Conservation (phyloP, 2,888 invertebrate species). For the Synanthedon andrenaeformis region DNA sequence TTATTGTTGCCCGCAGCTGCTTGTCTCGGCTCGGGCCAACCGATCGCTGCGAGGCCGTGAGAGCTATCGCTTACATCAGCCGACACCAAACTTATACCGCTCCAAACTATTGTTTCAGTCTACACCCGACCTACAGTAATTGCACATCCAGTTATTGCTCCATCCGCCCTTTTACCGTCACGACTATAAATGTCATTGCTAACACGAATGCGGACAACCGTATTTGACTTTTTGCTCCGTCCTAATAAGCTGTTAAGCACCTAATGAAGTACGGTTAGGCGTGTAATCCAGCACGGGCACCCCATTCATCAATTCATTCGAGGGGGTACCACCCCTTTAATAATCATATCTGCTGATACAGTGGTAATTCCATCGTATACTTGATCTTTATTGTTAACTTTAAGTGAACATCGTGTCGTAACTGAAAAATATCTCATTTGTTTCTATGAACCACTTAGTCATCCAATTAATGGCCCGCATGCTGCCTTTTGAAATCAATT, state of each 20-base stretch:
- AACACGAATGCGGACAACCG: slow-evolving; percentile 11
- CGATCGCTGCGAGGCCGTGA: slow-evolving; percentile 42
- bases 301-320: slow-evolving; percentile 26
- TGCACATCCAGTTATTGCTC: slow-evolving; percentile 10
- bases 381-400: slow-evolving; percentile 14
- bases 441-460: slow-evolving; percentile 44
- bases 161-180: slow-evolving; percentile 25
- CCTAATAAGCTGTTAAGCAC: slow-evolving; percentile 52
- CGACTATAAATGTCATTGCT: slow-evolving; percentile 25
- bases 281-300: slow-evolving; percentile 45
- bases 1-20: slow-evolving; percentile 54
- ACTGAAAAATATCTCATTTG: slow-evolving; percentile 11
- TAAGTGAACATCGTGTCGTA: slow-evolving; percentile 22
- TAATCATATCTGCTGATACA: slow-evolving; percentile 24
- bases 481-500: slow-evolving; percentile 41
- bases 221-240: slow-evolving; percentile 45
- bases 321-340: slow-evolving; percentile 35
- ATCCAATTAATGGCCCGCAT: slow-evolving; percentile 56
- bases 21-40: slow-evolving; percentile 10
- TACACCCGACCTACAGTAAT: neutral
- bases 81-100: neutral
- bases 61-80: slow-evolving; percentile 21
- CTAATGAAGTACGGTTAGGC: slow-evolving; percentile 44
- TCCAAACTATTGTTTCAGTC: neutral
- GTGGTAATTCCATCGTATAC: slow-evolving; percentile 12